Conservation (phyloP, 2,113 vertebrate species). For the Nibea coibor region DNA sequence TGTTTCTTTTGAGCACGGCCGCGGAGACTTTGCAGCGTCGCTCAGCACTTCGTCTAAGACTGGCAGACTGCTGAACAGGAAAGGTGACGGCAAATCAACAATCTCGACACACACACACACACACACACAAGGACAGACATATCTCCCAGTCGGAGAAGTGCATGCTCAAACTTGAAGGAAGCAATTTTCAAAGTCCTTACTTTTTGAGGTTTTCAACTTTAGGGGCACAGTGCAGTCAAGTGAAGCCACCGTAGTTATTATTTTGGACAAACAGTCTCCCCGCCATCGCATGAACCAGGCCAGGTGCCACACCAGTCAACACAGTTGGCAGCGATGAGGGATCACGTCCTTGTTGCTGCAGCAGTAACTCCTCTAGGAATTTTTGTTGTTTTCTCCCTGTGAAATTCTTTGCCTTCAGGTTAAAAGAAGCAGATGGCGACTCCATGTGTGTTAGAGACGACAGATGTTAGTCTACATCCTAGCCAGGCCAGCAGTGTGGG, state of each 20-base stretch:
- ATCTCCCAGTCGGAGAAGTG: constrained; percentile 17
- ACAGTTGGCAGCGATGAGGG: not conserved
- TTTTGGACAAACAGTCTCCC: constrained; percentile 11
- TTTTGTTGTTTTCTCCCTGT: not conserved
- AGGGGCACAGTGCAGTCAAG: constrained; percentile 25
- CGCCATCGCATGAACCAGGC: not conserved
- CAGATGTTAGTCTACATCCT: constrained; percentile 17
- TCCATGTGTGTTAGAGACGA: constrained; percentile 10
- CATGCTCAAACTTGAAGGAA: constrained; percentile 32
- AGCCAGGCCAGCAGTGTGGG: constrained; percentile 4
- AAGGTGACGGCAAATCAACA: constrained; percentile 61
- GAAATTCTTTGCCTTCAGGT: constrained; percentile 16
- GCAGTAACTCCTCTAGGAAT: constrained; percentile 14
- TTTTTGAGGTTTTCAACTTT: constrained; percentile 35
- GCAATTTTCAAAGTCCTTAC: constrained; percentile 47
- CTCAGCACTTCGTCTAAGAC: constrained; percentile 43
- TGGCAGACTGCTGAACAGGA: constrained; percentile 48
- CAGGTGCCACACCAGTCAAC: constrained; percentile 15
- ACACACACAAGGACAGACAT: constrained; percentile 7
- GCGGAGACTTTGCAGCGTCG: constrained; percentile 29
- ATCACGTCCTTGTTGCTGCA: constrained; percentile 13
- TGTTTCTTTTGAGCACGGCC: constrained; percentile 40
- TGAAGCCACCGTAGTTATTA: constrained; percentile 28
- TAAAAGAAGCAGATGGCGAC: constrained; percentile 36
- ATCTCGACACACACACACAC: constrained; percentile 27